Evolutionary conservation across 2,797 vertebrate genomes (phyloP), one percentile per base, ranked within the genome.

Genomic region (Acestrorhynchus altus): DNA sequence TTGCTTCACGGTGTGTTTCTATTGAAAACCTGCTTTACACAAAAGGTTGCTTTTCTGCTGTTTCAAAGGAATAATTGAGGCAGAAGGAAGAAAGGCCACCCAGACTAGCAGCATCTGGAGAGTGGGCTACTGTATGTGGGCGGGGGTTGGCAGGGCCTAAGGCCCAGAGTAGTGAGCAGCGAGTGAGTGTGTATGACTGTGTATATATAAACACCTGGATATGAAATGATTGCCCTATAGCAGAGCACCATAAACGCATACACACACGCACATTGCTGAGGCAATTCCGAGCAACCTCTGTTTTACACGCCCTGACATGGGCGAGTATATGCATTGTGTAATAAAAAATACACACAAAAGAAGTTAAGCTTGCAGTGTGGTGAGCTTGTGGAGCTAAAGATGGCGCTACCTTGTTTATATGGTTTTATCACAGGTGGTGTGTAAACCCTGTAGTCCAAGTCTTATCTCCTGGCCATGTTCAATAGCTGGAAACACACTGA

Each of bases 151-250:
- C 35, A 11, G 10, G 35, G 46, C 68, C 49, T 24, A 26, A 46
- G 39, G 39, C 54, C 8, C 4, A 16, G 42, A 28, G 39, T 63
- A 59, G 16, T 56, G 15, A 4, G 22, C 15, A 28, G 13, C 31
- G 40, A 56, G 31, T 26, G 16, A 42, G 24, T 60, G 46, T 77
- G 57, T 77, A 71, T 77, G 46, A n/a, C 47, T 54, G n/a, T 42
- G 28, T 54, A 39, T 40, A 10, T 59, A 9, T 72, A 59, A 44
- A 70, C 78, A 81, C 81, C 57, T 78, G 68, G 72, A 78, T 16
- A 81, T 59, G 64, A 80, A 73, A 83, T 46, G 59, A 67, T 54
- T 72, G 70, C 63, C 71, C 73, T 28, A 28, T 26, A 46, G 49
- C 57, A 65, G 20, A 49, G 52, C 46, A 11, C 60, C 28, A 72